These are phyloP conservation scores for Rhamphomyia laevipes DNA, from an alignment of 2,888 invertebrate species.

Conservation along the genomic window DNA sequence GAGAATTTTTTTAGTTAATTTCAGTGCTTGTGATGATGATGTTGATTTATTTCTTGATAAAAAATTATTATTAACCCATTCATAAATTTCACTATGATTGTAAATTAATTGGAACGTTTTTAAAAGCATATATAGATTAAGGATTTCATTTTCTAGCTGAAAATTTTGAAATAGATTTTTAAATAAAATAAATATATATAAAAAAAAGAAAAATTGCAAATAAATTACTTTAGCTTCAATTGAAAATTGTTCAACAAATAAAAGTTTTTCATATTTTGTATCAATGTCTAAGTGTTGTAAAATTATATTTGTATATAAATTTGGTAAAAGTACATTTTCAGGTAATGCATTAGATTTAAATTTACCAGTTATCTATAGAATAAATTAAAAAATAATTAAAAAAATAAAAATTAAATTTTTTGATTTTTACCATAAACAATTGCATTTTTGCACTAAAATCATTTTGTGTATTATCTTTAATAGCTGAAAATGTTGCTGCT, in stretches of 20 bases:
- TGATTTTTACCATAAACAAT: conserved; percentile 45
- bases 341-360: conserved; percentile 42
- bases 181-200: not conserved
- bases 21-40: conserved; percentile 8
- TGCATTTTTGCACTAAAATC: conserved; percentile 59
- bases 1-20: not conserved
- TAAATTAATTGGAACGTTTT: conserved; percentile 59
- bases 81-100: conserved; percentile 48
- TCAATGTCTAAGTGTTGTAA: conserved; percentile 51
- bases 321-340: conserved; percentile 39
- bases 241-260: conserved; percentile 44
- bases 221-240: conserved; percentile 37
- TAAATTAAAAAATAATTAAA: no score
- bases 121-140: conserved; percentile 55
- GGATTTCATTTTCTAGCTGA: conserved; percentile 44
- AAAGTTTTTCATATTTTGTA: conserved; percentile 45
- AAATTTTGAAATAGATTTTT: conserved; percentile 7
- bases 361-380: conserved; percentile 43
- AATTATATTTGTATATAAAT: conserved; percentile 50
- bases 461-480: conserved; percentile 54
- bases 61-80: conserved; percentile 45
- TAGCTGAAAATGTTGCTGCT: conserved; percentile 55
- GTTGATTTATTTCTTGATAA: conserved; percentile 33
- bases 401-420: conserved; percentile 4
- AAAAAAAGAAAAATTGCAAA: conserved; percentile 1